These are phyloP conservation scores for Australoheros facetus DNA, from an alignment of 2,797 vertebrate genomes.

Conservation along the genomic window DNA sequence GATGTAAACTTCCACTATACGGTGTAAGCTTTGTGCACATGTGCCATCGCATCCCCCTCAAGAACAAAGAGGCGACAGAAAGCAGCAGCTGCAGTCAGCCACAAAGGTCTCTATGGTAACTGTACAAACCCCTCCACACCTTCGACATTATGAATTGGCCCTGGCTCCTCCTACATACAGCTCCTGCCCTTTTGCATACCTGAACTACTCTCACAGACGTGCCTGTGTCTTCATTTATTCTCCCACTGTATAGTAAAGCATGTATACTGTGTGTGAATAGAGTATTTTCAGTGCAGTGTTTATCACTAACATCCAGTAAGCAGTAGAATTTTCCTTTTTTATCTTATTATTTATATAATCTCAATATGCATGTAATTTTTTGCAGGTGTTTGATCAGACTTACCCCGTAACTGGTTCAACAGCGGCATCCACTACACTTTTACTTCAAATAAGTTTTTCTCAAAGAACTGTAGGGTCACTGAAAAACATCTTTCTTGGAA, in stretches of 20 bases:
- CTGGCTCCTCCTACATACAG: constrained; percentile 52
- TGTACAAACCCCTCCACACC: constrained; percentile 31
- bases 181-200: constrained; percentile 42
- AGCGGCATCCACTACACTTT: neutral
- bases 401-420: neutral
- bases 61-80: constrained; percentile 40
- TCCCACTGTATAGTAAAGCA: neutral
- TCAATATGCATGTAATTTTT: neutral
- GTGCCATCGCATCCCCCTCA: constrained; percentile 27
- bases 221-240: neutral
- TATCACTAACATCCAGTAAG: neutral
- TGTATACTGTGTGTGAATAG: neutral
- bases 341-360: neutral
- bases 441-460: neutral
- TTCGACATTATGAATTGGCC: constrained; percentile 43
- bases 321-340: neutral
- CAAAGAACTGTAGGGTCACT: neutral
- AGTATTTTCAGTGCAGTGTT: neutral
- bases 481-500: neutral
- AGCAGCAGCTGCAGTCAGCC: constrained; percentile 33
- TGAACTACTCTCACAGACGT: constrained; percentile 17
- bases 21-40: constrained; percentile 6
- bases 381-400: neutral
- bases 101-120: constrained; percentile 75
- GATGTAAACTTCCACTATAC: constrained; percentile 41